Evolutionary conservation across 2,797 vertebrate species (phyloP).

Genomic region (Knipowitschia caucasica): DNA sequence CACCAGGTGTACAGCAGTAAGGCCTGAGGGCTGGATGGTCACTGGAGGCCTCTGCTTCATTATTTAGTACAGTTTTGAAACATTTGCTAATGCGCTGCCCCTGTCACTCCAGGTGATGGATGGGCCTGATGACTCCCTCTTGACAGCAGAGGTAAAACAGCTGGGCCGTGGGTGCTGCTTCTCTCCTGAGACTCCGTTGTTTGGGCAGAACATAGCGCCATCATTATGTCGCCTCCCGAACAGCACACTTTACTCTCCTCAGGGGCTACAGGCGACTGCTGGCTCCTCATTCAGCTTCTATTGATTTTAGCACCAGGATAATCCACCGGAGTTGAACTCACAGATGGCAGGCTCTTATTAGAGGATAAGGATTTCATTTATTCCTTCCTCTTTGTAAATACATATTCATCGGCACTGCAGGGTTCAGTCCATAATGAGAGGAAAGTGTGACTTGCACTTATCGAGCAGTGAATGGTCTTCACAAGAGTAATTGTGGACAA

Average conservation of each 20-base stretch:
- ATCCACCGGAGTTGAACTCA: conserved; percentile 32
- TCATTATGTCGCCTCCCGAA: conserved; percentile 32
- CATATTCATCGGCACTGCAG: conserved; percentile 22
- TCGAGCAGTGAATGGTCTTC: conserved; percentile 9
- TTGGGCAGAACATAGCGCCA: conserved; percentile 24
- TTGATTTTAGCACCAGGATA: conserved; percentile 49
- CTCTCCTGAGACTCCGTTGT: conserved; percentile 16
- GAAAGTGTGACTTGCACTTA: conserved; percentile 10
- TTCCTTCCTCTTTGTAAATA: conserved; percentile 12
- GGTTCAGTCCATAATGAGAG: conserved; percentile 20
- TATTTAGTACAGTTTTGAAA: conserved; percentile 28
- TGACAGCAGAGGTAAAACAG: conserved; percentile 39
- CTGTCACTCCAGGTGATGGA: conserved; percentile 55
- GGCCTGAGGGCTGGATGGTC: conserved; percentile 34
- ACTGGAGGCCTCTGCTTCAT: conserved; percentile 24
- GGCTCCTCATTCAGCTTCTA: conserved; percentile 46
- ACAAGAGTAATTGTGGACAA: neutral
- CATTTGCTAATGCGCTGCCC: conserved; percentile 41
- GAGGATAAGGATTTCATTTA: conserved; percentile 31
- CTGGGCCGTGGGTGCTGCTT: conserved; percentile 16
- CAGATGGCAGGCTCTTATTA: conserved; percentile 34
- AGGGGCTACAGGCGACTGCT: conserved; percentile 12
- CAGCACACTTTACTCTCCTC: conserved; percentile 24
- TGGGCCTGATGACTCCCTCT: conserved; percentile 27
- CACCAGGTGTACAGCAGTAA: conserved; percentile 26